phyloP scores from a whole-genome alignment of 2,113 vertebrate genomes.

The Vireo altiloquus region DNA sequence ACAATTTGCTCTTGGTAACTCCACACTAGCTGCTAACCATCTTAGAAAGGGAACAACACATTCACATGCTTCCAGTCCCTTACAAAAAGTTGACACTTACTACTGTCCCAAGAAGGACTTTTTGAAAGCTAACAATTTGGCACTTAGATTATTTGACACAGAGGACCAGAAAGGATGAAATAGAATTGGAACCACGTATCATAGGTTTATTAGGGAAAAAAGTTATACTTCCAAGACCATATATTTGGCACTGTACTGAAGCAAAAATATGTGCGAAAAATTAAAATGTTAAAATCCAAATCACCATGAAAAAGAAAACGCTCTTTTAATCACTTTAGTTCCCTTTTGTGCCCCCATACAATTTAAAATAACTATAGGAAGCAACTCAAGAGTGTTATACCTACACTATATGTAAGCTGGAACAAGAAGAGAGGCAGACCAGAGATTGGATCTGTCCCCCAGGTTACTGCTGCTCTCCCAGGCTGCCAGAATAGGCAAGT shows the following conservation, averaged over 20 bases:
- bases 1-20: background rate
- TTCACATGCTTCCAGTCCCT: background rate
- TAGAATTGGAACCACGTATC: constrained; percentile 4
- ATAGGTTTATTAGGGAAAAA: constrained; percentile 15
- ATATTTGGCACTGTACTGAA: constrained; percentile 5
- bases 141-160: background rate
- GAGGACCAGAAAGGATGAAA: background rate
- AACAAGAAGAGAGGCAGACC: background rate
- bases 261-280: constrained; percentile 3
- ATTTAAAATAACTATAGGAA: background rate
- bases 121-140: background rate
- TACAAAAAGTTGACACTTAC: background rate
- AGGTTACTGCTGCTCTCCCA: background rate
- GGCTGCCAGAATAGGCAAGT: background rate
- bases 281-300: constrained; percentile 5
- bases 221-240: constrained; percentile 7
- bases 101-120: background rate
- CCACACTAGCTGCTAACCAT: background rate
- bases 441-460: background rate
- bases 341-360: background rate
- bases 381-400: background rate
- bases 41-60: background rate
- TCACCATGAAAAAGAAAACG: background rate
- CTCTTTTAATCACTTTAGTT: background rate
- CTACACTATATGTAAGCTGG: background rate